Evolutionary conservation across 2,888 invertebrate genomes (phyloP).

Genomic region (Cephus spinipes): DNA sequence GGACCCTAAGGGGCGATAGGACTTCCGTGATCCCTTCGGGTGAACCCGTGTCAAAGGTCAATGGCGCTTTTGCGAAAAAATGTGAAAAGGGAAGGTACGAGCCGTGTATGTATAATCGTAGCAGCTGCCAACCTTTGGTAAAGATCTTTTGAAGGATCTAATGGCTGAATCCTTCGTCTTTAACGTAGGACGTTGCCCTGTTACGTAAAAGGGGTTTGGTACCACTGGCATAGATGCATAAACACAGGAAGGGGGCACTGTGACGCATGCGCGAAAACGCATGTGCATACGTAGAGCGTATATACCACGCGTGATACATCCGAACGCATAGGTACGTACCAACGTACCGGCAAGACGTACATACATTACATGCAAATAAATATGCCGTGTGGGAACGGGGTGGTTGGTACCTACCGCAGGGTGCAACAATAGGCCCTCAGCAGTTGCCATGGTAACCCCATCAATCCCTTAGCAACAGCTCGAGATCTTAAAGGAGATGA

Average conservation of each 20-base stretch:
- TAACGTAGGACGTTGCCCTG: constrained; percentile 64
- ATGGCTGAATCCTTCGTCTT: constrained; percentile 51
- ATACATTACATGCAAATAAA: constrained; percentile 61
- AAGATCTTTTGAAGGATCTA: neutral
- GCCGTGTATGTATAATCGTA: too few relatives aligned
- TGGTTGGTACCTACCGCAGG: constrained; percentile 42
- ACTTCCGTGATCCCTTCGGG: too few relatives aligned
- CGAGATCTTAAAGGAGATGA: constrained; percentile 64
- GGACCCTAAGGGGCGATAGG: too few relatives aligned
- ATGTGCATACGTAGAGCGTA: constrained; percentile 1
- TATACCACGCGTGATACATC: neutral
- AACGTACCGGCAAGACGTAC: constrained; percentile 4
- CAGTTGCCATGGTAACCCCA: constrained; percentile 64
- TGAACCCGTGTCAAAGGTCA: too few relatives aligned
- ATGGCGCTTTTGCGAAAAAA: too few relatives aligned
- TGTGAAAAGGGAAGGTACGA: too few relatives aligned
- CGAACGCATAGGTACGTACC: constrained; percentile 26
- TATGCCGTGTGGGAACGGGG: constrained; percentile 57
- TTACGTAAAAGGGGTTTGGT: constrained; percentile 56
- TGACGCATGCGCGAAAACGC: constrained; percentile 8
- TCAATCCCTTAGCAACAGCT: constrained; percentile 67
- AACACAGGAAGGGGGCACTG: constrained; percentile 37
- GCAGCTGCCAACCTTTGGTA: too few relatives aligned
- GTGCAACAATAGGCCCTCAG: constrained; percentile 65
- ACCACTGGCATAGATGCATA: constrained; percentile 66